phyloP scores from a whole-genome alignment of 2,888 invertebrate genomes.

The Synergus gifuensis region DNA sequence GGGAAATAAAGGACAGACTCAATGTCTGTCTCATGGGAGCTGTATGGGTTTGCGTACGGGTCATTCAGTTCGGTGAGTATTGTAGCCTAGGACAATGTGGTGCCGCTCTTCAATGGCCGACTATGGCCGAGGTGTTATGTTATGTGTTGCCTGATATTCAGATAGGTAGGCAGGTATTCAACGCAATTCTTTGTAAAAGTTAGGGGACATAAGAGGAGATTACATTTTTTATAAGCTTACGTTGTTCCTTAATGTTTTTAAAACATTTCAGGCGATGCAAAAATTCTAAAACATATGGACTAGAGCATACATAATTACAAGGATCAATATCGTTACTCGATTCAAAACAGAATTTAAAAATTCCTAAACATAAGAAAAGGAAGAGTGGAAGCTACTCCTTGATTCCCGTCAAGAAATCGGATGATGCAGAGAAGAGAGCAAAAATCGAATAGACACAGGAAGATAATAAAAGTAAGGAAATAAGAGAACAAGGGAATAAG shows the following conservation, averaged over 20 bases:
- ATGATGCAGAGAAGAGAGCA: slow-evolving; percentile 36
- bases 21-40: slow-evolving; percentile 60
- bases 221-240: not conserved
- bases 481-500: not conserved
- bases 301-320: no score
- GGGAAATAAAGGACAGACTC: slow-evolving; percentile 52
- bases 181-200: slow-evolving; percentile 55
- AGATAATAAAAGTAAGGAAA: not conserved
- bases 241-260: not conserved
- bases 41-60: slow-evolving; percentile 62
- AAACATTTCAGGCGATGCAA: slow-evolving; percentile 17
- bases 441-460: slow-evolving; percentile 15
- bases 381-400: slow-evolving; percentile 5
- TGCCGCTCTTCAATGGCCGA: slow-evolving; percentile 69
- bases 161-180: slow-evolving; percentile 66
- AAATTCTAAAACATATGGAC: not conserved
- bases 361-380: not conserved
- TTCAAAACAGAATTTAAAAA: no score
- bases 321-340: no score
- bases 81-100: slow-evolving; percentile 72
- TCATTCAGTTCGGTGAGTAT: slow-evolving; percentile 72
- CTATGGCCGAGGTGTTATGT: slow-evolving; percentile 74
- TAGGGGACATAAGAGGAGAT: not conserved
- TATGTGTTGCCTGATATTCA: slow-evolving; percentile 72
- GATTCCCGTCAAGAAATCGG: slow-evolving; percentile 8